These are phyloP conservation scores for Chlorodrepanis virens DNA, from an alignment of 2,113 vertebrate genomes.

Conservation along the genomic window DNA sequence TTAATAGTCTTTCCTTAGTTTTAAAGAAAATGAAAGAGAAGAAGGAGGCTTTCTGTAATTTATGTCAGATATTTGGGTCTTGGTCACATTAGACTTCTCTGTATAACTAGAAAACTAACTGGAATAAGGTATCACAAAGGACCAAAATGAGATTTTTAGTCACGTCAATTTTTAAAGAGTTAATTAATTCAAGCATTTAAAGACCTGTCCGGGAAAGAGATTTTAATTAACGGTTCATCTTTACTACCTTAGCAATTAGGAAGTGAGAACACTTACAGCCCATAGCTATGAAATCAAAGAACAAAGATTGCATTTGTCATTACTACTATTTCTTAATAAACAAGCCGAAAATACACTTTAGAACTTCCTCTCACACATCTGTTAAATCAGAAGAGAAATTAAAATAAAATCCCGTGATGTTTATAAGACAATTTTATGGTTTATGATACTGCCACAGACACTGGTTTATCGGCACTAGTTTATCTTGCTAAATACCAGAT, in stretches of 20 bases:
- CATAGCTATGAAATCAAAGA: not conserved
- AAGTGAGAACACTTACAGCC: slow-evolving; percentile 30
- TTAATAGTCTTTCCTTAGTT: slow-evolving; percentile 43
- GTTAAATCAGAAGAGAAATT: not conserved
- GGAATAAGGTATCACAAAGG: slow-evolving; percentile 33
- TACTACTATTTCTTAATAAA: not conserved
- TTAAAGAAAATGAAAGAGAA: slow-evolving; percentile 41
- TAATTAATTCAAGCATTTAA: slow-evolving; percentile 32
- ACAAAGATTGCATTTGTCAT: slow-evolving; percentile 11
- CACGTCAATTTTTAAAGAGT: slow-evolving; percentile 39
- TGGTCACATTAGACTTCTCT: not conserved
- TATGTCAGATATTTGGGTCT: slow-evolving; percentile 42
- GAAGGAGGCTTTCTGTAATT: slow-evolving; percentile 38
- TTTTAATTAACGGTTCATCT: slow-evolving; percentile 52
- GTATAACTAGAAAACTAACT: slow-evolving; percentile 8
- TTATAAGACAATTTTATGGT: not conserved
- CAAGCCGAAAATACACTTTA: not conserved
- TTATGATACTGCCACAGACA: not conserved
- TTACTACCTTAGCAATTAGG: slow-evolving; percentile 50
- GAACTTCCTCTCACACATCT: not conserved
- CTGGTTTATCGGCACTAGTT: not conserved
- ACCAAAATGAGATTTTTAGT: slow-evolving; percentile 34
- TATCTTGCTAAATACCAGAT: not conserved
- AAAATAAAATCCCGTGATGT: not conserved
- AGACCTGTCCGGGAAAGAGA: not conserved